These are phyloP conservation scores for Brachypalpus laphriformis DNA, from an alignment of 2,888 invertebrate species.

Conservation along the genomic window DNA sequence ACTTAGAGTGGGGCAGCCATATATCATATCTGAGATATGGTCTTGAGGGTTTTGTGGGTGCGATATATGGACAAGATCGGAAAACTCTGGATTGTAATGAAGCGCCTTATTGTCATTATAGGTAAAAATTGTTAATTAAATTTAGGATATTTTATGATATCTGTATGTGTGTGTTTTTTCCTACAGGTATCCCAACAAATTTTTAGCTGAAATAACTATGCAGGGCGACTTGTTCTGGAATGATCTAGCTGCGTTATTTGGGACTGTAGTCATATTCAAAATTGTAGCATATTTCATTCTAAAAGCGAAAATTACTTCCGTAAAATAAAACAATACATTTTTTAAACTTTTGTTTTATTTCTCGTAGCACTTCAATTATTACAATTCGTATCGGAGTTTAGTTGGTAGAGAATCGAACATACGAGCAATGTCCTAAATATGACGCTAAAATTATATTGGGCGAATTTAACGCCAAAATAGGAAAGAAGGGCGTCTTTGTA, in stretches of 20 bases:
- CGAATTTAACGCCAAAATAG: too few species aligned
- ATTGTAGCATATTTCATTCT: slow-evolving; percentile 88
- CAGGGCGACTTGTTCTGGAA: slow-evolving; percentile 91
- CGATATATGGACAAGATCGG: slow-evolving; percentile 92
- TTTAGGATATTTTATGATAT: not conserved
- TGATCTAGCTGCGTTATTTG: slow-evolving; percentile 89
- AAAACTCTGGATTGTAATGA: slow-evolving; percentile 90
- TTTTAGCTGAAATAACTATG: slow-evolving; percentile 92
- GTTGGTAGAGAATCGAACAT: too few species aligned
- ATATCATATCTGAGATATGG: slow-evolving; percentile 95
- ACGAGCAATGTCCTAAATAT: too few species aligned
- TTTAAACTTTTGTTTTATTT: not conserved
- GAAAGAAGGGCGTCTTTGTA: too few species aligned
- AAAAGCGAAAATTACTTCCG: slow-evolving; percentile 88
- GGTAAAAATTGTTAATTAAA: slow-evolving; percentile 79
- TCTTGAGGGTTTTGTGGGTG: slow-evolving; percentile 92
- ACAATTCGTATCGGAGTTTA: too few species aligned
- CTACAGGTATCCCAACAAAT: slow-evolving; percentile 88
- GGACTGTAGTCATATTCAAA: slow-evolving; percentile 87
- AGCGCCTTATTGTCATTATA: slow-evolving; percentile 91
- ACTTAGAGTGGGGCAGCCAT: slow-evolving; percentile 95
- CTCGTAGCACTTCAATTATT: not conserved
- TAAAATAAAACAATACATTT: slow-evolving; percentile 77
- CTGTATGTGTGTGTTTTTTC: slow-evolving; percentile 45
- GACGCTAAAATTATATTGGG: too few species aligned